Base-by-base conservation (phyloP, 2,888 invertebrate species). In the Lepidonotus clava region DNA sequence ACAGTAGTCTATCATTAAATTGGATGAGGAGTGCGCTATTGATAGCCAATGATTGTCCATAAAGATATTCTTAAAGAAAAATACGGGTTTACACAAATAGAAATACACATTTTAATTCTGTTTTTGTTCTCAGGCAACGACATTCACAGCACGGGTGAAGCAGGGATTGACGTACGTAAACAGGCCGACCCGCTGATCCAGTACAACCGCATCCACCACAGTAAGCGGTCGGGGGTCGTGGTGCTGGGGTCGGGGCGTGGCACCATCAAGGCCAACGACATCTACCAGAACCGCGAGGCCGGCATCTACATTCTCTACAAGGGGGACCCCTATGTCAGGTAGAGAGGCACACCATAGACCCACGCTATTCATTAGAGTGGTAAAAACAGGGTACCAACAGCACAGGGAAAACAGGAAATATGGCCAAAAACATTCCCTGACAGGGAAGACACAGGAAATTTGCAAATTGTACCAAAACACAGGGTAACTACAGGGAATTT, bases 71-170 rank as follows among this genome's bases (percentile, higher is more conserved):
- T n/a, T n/a, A n/a, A n/a, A n/a, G n/a, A n/a, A n/a, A n/a, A n/a
- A n/a, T n/a, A n/a, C n/a, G n/a, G n/a, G n/a, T n/a, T n/a, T n/a
- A n/a, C n/a, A n/a, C n/a, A n/a, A n/a, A n/a, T n/a, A n/a, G n/a
- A n/a, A n/a, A n/a, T n/a, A n/a, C n/a, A 51, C 51, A 18, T 14
- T 51, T 51, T 51, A 51, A n/a, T n/a, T n/a, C n/a, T n/a, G n/a
- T n/a, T n/a, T n/a, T n/a, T n/a, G n/a, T n/a, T n/a, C n/a, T 6
- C 86, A 92, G 92, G 93, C 14, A 93, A 93, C 90, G 92, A 93
- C 87, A 92, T 93, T 38, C 92, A 92, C 85, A 92, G 91, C 18
- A 93, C 92, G 87, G 90, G 90, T 89, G 93, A 93, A 84, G 93
- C 93, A 21, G 92, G 92, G 6, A 90, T 93, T 56, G 93, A 93